phyloP scores from a whole-genome alignment of 2,888 invertebrate species.

The Lydus trimaculatus region DNA sequence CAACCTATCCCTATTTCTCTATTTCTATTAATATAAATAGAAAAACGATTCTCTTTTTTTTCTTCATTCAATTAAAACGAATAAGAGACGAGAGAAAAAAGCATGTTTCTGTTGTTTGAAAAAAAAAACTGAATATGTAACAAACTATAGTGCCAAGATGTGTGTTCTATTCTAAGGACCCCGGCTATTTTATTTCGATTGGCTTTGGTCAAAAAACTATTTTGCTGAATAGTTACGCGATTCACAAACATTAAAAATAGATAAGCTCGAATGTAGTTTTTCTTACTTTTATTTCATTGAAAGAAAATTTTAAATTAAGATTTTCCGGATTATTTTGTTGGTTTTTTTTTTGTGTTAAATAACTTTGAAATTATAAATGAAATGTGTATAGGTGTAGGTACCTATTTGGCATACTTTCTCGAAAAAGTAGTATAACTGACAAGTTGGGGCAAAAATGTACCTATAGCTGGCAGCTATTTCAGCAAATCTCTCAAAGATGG shows the following conservation, averaged over 20 bases:
- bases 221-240: slow-evolving; percentile 36
- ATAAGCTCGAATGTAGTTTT: slow-evolving; percentile 33
- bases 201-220: slow-evolving; percentile 30
- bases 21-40: too few relatives aligned
- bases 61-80: background rate
- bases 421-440: slow-evolving; percentile 48
- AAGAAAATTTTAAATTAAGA: too few relatives aligned
- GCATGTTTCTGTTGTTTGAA: too few relatives aligned
- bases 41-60: too few relatives aligned
- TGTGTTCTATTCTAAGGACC: slow-evolving; percentile 50
- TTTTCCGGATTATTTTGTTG: too few relatives aligned
- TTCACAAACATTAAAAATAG: slow-evolving; percentile 42
- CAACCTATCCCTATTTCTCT: background rate
- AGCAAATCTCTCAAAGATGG: slow-evolving; percentile 27
- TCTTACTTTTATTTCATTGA: too few relatives aligned
- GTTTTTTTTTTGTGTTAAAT: too few relatives aligned
- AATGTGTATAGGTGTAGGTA: background rate
- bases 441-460: slow-evolving; percentile 34
- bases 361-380: too few relatives aligned
- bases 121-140: slow-evolving; percentile 18
- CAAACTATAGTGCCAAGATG: slow-evolving; percentile 43
- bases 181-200: slow-evolving; percentile 47
- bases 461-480: slow-evolving; percentile 36
- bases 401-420: slow-evolving; percentile 47
- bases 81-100: background rate